Evolutionary conservation across 2,888 invertebrate species (phyloP), one percentile per base, ranked within the genome.

Genomic region (Aethes cnicana): DNA sequence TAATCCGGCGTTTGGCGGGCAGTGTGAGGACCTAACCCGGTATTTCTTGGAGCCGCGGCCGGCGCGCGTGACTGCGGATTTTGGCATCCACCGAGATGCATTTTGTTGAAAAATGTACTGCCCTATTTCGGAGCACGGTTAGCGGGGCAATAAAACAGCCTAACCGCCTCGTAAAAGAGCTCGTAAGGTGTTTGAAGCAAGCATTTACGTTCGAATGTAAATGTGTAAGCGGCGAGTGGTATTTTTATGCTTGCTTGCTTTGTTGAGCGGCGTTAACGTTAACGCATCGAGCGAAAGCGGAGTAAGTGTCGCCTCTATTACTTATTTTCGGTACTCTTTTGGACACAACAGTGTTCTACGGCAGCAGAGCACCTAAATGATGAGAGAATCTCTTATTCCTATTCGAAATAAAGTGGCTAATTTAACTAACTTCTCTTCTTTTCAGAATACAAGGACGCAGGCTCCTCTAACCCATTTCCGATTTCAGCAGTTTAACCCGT

Each of bases 1-100:
- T 84, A 80, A 80, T 77, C 77, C 75, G 59, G 62, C 62, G 8
- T 55, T 59, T 58, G 60, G 66, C 75, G 78, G 78, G 81, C 81
- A 78, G 69, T 64, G 64, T 80, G 78, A 82, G 83, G n/a, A 84
- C 84, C 83, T 83, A 83, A 82, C 78, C 83, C 83, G 82, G 84
- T 84, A 50, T 50, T 82, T 77, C 73, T 83, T 78, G 73, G 79
- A 84, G 79, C 76, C 78, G 78, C 74, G 64, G 63, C 64, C 57
- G 62, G 64, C 66, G 75, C 68, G 77, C 81, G 81, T 82, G 80
- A 76, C 74, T 69, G 54, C 59, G 53, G 57, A 36, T 11, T 28
- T 48, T 53, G 48, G 36, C 43, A n/a, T 9, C 39, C 14, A 21
- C 7, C 36, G 23, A 26, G 35, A 43, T 37, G 36, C 36, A 44